A percentile compares a stretch with the other conserved stretches of the same genome.
phyloP scores from a whole-genome alignment of 1,140 invertebrate species.

The Notospermus geniculatus region DNA sequence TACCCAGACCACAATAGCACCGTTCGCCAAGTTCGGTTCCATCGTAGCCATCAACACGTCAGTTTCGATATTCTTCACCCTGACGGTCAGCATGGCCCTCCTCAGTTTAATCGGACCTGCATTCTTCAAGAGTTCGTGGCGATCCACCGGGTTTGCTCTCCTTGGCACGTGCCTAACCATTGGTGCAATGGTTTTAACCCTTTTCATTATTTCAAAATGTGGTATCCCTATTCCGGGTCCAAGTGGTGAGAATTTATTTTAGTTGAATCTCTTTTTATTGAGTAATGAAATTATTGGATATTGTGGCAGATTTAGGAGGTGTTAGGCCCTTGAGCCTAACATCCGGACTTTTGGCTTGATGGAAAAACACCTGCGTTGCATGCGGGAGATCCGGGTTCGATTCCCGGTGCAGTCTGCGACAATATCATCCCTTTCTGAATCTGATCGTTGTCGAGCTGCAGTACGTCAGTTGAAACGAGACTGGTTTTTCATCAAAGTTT shows the following conservation, averaged over 20 bases:
- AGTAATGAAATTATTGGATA: too few relatives aligned
- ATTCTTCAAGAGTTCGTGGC: slow-evolving; percentile 28
- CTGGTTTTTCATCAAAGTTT: too few relatives aligned
- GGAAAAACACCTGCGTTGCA: too few relatives aligned
- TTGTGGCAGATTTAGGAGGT: too few relatives aligned
- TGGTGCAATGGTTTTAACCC: slow-evolving; percentile 24
- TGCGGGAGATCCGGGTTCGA: too few relatives aligned
- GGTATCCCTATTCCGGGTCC: slow-evolving; percentile 41
- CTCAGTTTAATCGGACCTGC: slow-evolving; percentile 37
- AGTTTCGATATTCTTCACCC: slow-evolving; percentile 42
- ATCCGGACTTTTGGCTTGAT: too few relatives aligned
- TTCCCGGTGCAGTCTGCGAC: too few relatives aligned
- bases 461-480: too few relatives aligned
- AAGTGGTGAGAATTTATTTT: slow-evolving; percentile 39
- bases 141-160: slow-evolving; percentile 28
- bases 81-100: slow-evolving; percentile 40
- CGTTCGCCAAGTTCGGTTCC: slow-evolving; percentile 45
- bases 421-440: too few relatives aligned
- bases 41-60: slow-evolving; percentile 49
- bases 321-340: too few relatives aligned
- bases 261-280: neutral
- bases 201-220: slow-evolving; percentile 30
- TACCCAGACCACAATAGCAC: slow-evolving; percentile 43
- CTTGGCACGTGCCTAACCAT: slow-evolving; percentile 21
- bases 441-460: too few relatives aligned